Percentiles rank a stretch among this genome's conserved stretches.
Evolutionary conservation across 2,113 vertebrate species (phyloP).

Genomic region (Litocranius walleri): DNA sequence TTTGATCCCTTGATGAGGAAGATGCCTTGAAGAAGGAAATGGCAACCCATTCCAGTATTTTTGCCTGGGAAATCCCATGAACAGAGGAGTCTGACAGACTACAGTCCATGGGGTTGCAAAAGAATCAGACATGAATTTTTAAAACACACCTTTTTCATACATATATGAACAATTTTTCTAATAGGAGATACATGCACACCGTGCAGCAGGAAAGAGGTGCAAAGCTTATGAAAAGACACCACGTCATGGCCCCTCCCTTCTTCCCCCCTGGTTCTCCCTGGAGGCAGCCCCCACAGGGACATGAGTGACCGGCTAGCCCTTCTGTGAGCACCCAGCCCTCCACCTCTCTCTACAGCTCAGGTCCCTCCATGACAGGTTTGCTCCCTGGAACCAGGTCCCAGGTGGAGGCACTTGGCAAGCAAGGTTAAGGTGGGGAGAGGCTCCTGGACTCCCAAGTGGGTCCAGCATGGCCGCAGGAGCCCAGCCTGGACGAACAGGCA

Average conservation of each 20-base stretch:
- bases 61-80: not conserved
- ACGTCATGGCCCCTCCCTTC: accelerated
- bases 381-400: not conserved
- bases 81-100: not conserved
- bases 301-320: accelerated
- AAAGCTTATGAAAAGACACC: not conserved
- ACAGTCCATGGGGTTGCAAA: not conserved
- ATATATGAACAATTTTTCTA: not conserved
- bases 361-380: accelerated
- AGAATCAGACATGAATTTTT: not conserved
- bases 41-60: not conserved
- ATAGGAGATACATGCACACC: accelerated
- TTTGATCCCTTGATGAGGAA: not conserved
- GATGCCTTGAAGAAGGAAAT: not conserved
- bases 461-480: not conserved
- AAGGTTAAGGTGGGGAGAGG: accelerated
- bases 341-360: accelerated
- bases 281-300: not conserved
- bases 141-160: not conserved
- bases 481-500: not conserved
- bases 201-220: too few species aligned
- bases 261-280: too few species aligned
- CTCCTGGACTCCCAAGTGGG: not conserved
- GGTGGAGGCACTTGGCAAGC: not conserved
- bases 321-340: not conserved